Evolutionary conservation across 1,140 invertebrate genomes (phyloP), one percentile per base, ranked within the genome.

Genomic region (Leptinotarsa texana): DNA sequence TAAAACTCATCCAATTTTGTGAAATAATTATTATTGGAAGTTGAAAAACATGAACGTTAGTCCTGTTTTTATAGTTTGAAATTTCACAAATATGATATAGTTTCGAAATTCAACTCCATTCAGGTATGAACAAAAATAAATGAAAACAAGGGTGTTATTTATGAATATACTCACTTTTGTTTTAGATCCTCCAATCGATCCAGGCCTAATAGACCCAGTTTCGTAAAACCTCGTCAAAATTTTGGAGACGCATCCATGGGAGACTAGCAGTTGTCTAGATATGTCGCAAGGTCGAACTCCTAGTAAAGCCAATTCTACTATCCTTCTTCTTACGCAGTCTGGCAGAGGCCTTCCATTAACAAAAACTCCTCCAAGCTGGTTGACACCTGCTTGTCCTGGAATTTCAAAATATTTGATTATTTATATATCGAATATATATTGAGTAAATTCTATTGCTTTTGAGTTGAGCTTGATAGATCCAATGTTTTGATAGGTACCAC

Each of bases 221-320:
- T 97, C 95, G 83, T 97, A 98, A 87, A 98, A 99, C 75, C 97
- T 89, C 3, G 96, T 98, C 13, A 99, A 89, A 77, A 99, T 99
- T 88, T 99, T 99, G 13, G 95, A 97, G n/a, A 97, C 95, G 83
- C 94, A 95, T 77, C 97, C 97, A 84, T 99, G 97, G 0, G 96
- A 98, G 8, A 99, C 98, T 13, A 97, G 89, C 33, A 99, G 88
- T 83, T 98, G 96, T 63, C 97, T 87, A 4, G 95, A 97, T 84
- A 98, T 99, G 87, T 98, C 97, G 85, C 97, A 98, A 13, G 97
- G 97, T 72, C 97, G 88, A 0, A 98, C 96, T 6, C 94, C 94
- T 83, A 96, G 90, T 73, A 97, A 87, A 18, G 96, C 96, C 81
- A 98, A 87, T 83, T 98, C 96, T 0, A 98, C 96, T 80, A 98